phyloP scores from a whole-genome alignment of 1,140 invertebrate genomes.

The Hylaeus volcanicus region DNA sequence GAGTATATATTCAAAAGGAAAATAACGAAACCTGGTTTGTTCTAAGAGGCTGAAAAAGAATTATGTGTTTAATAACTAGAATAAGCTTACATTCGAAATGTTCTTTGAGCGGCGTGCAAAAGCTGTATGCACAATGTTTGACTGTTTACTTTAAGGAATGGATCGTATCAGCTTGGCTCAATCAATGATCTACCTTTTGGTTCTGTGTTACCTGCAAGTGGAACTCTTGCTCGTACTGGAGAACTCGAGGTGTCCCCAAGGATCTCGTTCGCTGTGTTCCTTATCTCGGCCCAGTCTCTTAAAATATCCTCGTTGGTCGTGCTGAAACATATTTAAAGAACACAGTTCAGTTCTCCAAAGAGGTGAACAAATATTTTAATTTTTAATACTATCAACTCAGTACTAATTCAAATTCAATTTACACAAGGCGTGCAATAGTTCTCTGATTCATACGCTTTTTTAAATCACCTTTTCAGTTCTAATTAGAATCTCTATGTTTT shows the following conservation, averaged over 20 bases:
- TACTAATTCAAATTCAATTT: no score
- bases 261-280: constrained; percentile 88
- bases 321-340: constrained; percentile 61
- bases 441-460: not conserved
- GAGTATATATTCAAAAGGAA: not conserved
- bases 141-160: not conserved
- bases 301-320: constrained; percentile 94
- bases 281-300: constrained; percentile 95
- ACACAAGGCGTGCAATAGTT: not conserved
- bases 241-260: constrained; percentile 81
- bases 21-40: not conserved
- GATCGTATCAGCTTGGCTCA: not conserved
- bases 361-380: no score
- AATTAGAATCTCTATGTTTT: no score
- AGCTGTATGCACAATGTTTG: not conserved
- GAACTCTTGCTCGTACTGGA: constrained; percentile 83
- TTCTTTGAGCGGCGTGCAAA: not conserved
- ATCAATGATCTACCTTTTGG: not conserved
- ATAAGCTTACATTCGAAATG: not conserved
- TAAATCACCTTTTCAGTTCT: not conserved
- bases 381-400: no score
- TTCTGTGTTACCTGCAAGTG: constrained; percentile 85
- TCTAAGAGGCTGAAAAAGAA: constrained; percentile 21
- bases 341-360: not conserved
- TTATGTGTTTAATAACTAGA: not conserved